phyloP scores from a whole-genome alignment of 2,797 vertebrate species.

The Menidia menidia region DNA sequence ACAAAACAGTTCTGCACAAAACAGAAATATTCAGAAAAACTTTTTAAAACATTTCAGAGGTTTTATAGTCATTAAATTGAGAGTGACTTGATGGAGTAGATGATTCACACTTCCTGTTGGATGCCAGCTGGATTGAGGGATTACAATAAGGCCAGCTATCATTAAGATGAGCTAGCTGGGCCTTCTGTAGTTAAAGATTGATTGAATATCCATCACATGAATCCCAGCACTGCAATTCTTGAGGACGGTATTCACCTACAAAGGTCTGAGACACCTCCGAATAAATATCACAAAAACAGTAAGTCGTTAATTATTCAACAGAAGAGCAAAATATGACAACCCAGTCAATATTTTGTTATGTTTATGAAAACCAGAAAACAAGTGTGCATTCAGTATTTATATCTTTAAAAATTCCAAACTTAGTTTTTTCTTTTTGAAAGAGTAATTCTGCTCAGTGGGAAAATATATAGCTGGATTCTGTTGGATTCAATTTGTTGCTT shows the following conservation, averaged over 20 bases:
- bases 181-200: too few relatives aligned
- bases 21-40: too few relatives aligned
- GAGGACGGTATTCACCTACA: not conserved
- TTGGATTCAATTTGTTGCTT: constrained; percentile 4
- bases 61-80: too few relatives aligned
- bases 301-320: not conserved
- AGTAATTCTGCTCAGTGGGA: not conserved
- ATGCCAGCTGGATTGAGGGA: not conserved
- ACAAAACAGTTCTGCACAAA: too few relatives aligned
- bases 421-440: constrained; percentile 2
- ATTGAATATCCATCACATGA: too few relatives aligned
- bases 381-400: not conserved
- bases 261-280: not conserved
- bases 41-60: too few relatives aligned
- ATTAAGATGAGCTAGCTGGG: too few relatives aligned
- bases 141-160: too few relatives aligned
- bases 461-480: not conserved
- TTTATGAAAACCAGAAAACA: not conserved
- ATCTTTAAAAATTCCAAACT: not conserved
- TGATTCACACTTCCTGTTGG: not conserved
- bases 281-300: constrained; percentile 2
- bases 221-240: too few relatives aligned
- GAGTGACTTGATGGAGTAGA: too few relatives aligned
- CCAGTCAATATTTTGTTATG: constrained; percentile 4
- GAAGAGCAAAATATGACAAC: not conserved